Base-by-base conservation (phyloP, 2,113 vertebrate genomes). In the Theristicus caerulescens region DNA sequence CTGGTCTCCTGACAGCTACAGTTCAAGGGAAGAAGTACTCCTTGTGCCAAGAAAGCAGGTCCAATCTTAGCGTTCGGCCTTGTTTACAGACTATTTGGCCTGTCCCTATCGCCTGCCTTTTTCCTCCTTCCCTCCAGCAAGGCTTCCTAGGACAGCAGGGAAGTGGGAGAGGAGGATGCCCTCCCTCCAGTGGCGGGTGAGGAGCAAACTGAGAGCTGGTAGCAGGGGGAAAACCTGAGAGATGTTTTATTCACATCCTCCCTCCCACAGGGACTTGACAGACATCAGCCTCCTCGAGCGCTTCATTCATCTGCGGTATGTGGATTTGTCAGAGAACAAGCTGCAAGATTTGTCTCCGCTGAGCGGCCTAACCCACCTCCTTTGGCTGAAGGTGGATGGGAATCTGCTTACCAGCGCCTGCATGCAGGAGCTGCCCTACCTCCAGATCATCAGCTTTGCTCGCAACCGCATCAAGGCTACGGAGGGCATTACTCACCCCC, bases 291-390 rank as follows among this genome's bases (percentile, higher is more conserved):
- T 99, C 66, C 96, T 99, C 4, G 70, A 97, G 84, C 92, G 83
- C 88, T 99, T 98, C 92, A 94, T 99, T 96, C 99, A 99, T 89
- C 97, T 99, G 82, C 98, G 98, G 24, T 99, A 99, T 13, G 98
- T 99, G 98, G 99, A 99, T 92, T 26, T 99, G 77, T 99, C 99
- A 51, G 98, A 98, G 82, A 99, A 99, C 96, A 97, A 97, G 65
- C 93, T 99, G 26, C 95, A 87, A 19, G 99, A 99, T 97, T 97
- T 99, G 66, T 98, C 98, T 32, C 98, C 99, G 3, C 96, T 99
- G 96, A 98, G 97, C 46, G 78, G 73, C 61, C 98, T 99, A 77
- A 99, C 97, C 5, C 98, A 99, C 65, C 97, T 99, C 64, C 98
- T 99, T 52, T 99, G 99, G 99, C 97, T 99, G 83, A 99, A 99